phyloP scores from a whole-genome alignment of 2,113 vertebrate species.

The Ctenomys sociabilis region DNA sequence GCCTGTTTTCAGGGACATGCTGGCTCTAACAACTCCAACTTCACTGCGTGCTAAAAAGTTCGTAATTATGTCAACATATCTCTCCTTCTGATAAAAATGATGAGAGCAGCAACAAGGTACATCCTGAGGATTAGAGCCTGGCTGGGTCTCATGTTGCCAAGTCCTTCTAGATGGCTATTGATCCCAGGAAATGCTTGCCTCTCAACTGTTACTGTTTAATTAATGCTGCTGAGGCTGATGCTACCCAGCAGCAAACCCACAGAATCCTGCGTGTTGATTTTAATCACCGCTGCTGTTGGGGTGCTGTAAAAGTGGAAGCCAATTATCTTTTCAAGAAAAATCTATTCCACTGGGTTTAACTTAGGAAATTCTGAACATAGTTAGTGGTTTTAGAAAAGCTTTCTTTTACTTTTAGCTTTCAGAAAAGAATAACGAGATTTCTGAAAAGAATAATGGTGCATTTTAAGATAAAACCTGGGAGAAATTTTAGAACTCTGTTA shows the following conservation, averaged over 20 bases:
- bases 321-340: constrained; percentile 60
- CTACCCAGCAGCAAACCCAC: constrained; percentile 58
- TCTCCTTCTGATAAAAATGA: constrained; percentile 50
- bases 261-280: constrained; percentile 46
- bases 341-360: constrained; percentile 36
- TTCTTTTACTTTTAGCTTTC: constrained; percentile 57
- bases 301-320: constrained; percentile 58
- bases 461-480: constrained; percentile 63
- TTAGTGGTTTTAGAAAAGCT: constrained; percentile 54
- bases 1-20: background rate
- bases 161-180: constrained; percentile 38
- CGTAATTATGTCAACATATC: background rate
- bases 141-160: constrained; percentile 24
- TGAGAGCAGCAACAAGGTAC: constrained; percentile 50
- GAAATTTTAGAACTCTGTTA: constrained; percentile 53
- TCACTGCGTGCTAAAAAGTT: constrained; percentile 30
- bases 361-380: constrained; percentile 1
- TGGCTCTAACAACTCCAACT: background rate
- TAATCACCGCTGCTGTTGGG: constrained; percentile 58
- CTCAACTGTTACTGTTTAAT: constrained; percentile 57
- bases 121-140: constrained; percentile 41
- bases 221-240: constrained; percentile 27
- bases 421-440: constrained; percentile 33
- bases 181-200: constrained; percentile 71
- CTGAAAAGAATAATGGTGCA: background rate